A percentile compares a stretch with the other conserved stretches of the same genome.
phyloP scores from a whole-genome alignment of 1,140 invertebrate species.

The Caenorhabditis tropicalis region DNA sequence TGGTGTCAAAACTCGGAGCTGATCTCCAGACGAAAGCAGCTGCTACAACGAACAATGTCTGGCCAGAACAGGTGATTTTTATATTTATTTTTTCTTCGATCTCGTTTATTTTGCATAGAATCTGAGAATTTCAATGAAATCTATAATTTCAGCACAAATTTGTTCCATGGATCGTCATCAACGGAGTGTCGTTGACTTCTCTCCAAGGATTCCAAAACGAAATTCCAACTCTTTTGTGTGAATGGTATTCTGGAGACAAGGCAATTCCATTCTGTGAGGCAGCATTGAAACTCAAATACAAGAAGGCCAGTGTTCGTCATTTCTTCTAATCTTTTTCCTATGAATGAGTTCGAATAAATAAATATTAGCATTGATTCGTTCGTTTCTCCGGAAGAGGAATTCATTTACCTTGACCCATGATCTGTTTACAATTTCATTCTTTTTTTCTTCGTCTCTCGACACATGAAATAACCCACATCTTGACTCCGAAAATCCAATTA shows the following conservation, averaged over 20 bases:
- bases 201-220: slow-evolving; percentile 36
- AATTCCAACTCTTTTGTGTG: slow-evolving; percentile 49
- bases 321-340: not conserved
- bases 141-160: slow-evolving; percentile 43
- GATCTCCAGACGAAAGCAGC: slow-evolving; percentile 48
- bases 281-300: slow-evolving; percentile 28
- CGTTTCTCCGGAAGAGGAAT: slow-evolving; percentile 12
- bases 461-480: slow-evolving; percentile 24
- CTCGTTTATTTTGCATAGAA: too few relatives aligned
- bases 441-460: not conserved
- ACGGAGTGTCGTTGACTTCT: slow-evolving; percentile 44
- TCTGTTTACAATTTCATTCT: slow-evolving; percentile 6
- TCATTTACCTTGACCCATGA: not conserved
- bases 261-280: slow-evolving; percentile 48
- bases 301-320: not conserved
- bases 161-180: slow-evolving; percentile 53
- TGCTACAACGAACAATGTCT: slow-evolving; percentile 44
- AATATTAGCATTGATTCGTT: slow-evolving; percentile 3
- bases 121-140: too few relatives aligned
- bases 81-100: too few relatives aligned
- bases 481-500: slow-evolving; percentile 24
- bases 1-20: slow-evolving; percentile 29
- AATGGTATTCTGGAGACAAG: slow-evolving; percentile 55
- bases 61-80: slow-evolving; percentile 48
- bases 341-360: not conserved